These are phyloP conservation scores for Aegotheles bennettii DNA, from an alignment of 2,113 vertebrate genomes.

Conservation along the genomic window DNA sequence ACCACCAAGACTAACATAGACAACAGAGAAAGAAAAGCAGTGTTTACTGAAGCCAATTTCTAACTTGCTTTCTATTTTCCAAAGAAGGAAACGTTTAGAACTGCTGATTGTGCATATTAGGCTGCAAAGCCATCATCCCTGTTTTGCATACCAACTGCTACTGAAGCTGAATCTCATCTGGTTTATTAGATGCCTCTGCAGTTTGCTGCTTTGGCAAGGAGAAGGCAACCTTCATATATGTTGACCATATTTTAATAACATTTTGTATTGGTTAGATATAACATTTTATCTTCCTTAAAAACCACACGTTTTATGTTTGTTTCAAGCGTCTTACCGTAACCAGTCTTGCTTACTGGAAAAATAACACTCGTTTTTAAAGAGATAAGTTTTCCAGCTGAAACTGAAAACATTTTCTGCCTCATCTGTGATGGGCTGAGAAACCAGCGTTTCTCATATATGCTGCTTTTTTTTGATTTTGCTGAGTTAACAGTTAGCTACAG, in stretches of 20 bases:
- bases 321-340: constrained; percentile 69
- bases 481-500: constrained; percentile 55
- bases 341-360: constrained; percentile 74
- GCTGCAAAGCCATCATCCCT: neutral
- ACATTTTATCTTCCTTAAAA: constrained; percentile 68
- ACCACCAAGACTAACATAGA: neutral
- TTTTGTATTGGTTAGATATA: constrained; percentile 45
- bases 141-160: constrained; percentile 39
- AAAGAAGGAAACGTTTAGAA: neutral
- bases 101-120: neutral
- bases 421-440: constrained; percentile 71
- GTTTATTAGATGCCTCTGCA: neutral
- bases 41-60: constrained; percentile 9
- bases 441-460: constrained; percentile 67
- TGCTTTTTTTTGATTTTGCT: constrained; percentile 21
- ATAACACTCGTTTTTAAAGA: constrained; percentile 64
- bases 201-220: neutral
- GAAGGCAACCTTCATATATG: neutral
- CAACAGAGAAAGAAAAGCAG: neutral
- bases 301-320: constrained; percentile 58
- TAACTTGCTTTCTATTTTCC: constrained; percentile 51
- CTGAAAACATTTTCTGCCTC: constrained; percentile 72
- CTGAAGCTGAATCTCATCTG: neutral
- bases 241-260: constrained; percentile 52
- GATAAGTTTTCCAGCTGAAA: constrained; percentile 79